Evolutionary conservation across 2,113 vertebrate genomes (phyloP), one percentile per base, ranked within the genome.

Genomic region (Rhabdornis inornatus): DNA sequence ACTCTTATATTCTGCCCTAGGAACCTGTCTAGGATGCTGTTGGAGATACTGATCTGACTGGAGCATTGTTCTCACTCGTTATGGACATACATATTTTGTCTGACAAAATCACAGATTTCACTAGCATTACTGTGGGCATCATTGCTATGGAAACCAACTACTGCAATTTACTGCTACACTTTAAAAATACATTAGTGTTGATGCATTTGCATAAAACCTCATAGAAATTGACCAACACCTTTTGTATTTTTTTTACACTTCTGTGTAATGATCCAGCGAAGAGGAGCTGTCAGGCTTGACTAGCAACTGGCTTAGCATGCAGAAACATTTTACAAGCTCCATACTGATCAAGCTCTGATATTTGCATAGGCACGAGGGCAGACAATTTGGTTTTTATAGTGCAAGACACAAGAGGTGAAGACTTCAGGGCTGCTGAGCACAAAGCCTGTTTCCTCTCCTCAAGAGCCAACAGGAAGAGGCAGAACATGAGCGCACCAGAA

Each of bases 71-170:
- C 15, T 49, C 40, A 65, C 12, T 72, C 1, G 0, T 66, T 49
- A 37, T 7, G 37, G 63, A 83, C n/a, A 40, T 23, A 0, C 3
- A 35, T 52, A 64, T 65, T 92, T 49, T 27, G 45, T 50, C 31
- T 72, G 71, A 85, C 40, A 94, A 57, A 82, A 81, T 39, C 65
- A 56, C 64, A 77, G 27, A 63, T 94, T 90, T 84, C 76, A 89
- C 31, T 75, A 71, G 25, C 56, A 84, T 33, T 75, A 56, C 76
- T 89, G 47, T 61, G 17, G 20, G 71, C 49, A 75, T 22, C 37
- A 66, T 93, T 86, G 76, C 95, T 66, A 83, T 93, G 90, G 90
- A 93, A 96, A 95, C 91, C 50, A 81, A 16, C 45, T 53, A 31
- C 61, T 65, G 93, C 61, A 75, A 79, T 92, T 96, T 82, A 78